phyloP scores from a whole-genome alignment of 2,888 invertebrate species.

The Meliscaeva auricollis region DNA sequence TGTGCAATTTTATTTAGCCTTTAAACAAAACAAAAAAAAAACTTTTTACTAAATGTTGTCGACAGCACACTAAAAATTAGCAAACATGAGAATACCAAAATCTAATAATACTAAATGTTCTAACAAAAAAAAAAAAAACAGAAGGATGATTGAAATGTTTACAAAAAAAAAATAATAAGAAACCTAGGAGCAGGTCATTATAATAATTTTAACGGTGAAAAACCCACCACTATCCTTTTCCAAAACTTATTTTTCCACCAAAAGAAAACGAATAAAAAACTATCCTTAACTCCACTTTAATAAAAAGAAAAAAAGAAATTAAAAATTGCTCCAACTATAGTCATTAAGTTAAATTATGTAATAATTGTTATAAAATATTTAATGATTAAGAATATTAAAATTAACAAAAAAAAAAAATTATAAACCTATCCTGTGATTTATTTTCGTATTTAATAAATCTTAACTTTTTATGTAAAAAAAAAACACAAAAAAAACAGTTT shows the following conservation, averaged over 20 bases:
- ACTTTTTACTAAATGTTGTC: background rate
- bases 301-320: constrained; percentile 21
- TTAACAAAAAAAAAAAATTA: constrained; percentile 50
- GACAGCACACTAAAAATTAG: constrained; percentile 40
- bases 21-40: constrained; percentile 7
- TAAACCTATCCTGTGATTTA: constrained; percentile 76
- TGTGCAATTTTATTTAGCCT: constrained; percentile 61
- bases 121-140: constrained; percentile 17
- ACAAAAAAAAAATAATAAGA: background rate
- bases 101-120: constrained; percentile 5
- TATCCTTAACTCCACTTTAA: constrained; percentile 21
- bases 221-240: constrained; percentile 45
- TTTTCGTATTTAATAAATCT: constrained; percentile 75
- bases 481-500: constrained; percentile 37
- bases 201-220: constrained; percentile 20
- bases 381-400: constrained; percentile 63
- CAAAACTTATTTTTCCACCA: constrained; percentile 62
- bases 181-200: background rate
- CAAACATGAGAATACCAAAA: constrained; percentile 17
- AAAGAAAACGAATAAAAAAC: constrained; percentile 18
- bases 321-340: constrained; percentile 73
- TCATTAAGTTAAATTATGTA: constrained; percentile 75
- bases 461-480: constrained; percentile 43
- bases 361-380: constrained; percentile 73
- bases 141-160: background rate